Base-by-base conservation (phyloP, 2,888 invertebrate genomes). In the Listrodromus nycthemerus region DNA sequence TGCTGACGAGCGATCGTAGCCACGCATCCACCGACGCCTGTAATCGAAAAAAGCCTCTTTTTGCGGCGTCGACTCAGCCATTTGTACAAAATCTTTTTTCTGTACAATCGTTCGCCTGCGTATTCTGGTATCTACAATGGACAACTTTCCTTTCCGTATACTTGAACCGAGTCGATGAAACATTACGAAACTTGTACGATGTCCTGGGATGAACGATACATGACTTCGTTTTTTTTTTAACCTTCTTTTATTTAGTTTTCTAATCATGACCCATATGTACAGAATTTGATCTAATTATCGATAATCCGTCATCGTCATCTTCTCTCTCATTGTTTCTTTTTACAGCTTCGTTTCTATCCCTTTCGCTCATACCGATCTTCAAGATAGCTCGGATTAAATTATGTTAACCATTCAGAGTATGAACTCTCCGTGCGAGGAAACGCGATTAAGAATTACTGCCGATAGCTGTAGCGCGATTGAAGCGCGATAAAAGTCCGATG, bases 401-500 rank as follows among this genome's bases (percentile, higher is more conserved):
- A 45, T 61, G 55, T 61, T 58, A 61, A 61, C 27, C 41, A 16
- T 58, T 4, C 16, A 61, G 27, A 61, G 37, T 41, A 73, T 19
- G n/a, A 69, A 55, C 55, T 4, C 55, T 55, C 55, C 3, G 1
- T 10, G 55, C 55, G 55, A 24, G 55, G 13, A 55, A 24, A 55
- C 24, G 13, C 55, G 55, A 69, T 52, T 52, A 73, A 27, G 41
- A 58, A 71, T 16, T 16, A 37, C 6, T 16, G 24, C n/a, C 41
- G 41, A 55, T 24, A 45, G 19, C 71, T 45, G 71, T 58, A 19
- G 58, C 71, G 73, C 45, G 73, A 73, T 61, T 61, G 27, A 61
- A 19, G 61, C 13, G 13, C 27, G 73, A 74, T 63, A 74, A 73
- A 79, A 73, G 33, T 73, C 41, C 66, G 71, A 79, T 55, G 71